phyloP scores from a whole-genome alignment of 2,888 invertebrate species.

The Drosophila anomelani region DNA sequence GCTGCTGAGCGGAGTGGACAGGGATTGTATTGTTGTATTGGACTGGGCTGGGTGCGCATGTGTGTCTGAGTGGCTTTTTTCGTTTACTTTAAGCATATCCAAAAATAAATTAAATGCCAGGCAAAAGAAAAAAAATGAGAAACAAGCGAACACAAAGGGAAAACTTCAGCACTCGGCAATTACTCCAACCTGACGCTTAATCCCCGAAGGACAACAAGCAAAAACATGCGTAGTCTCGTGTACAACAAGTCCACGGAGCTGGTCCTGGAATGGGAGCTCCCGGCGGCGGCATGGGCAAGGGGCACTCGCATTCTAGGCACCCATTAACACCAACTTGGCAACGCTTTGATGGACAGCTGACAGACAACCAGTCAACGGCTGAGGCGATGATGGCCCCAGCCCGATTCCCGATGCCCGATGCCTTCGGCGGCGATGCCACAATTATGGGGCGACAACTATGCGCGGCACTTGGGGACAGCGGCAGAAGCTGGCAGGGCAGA shows the following conservation, averaged over 20 bases:
- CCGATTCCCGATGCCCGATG: conserved; percentile 9
- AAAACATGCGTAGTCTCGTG: conserved; percentile 75
- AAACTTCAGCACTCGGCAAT: conserved; percentile 57
- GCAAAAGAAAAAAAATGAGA: conserved; percentile 49
- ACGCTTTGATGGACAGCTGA: conserved; percentile 79
- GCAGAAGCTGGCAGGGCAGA: conserved; percentile 30
- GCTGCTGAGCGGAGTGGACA: conserved; percentile 60
- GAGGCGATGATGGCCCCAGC: conserved; percentile 42
- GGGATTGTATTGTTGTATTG: conserved; percentile 13
- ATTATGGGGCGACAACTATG: conserved; percentile 80
- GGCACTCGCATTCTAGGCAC: conserved; percentile 73
- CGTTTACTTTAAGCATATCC: conserved; percentile 74
- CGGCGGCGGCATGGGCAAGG: conserved; percentile 10
- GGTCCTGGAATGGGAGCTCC: conserved; percentile 11
- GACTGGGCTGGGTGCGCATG: conserved; percentile 28
- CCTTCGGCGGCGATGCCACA: conserved; percentile 53
- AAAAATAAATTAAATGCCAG: conserved; percentile 77
- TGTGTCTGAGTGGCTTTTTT: conserved; percentile 57
- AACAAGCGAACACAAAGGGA: conserved; percentile 14
- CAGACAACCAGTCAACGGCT: conserved; percentile 70
- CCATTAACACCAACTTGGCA: conserved; percentile 78
- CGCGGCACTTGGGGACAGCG: conserved; percentile 68
- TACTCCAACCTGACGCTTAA: conserved; percentile 75
- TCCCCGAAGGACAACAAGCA: conserved; percentile 77
- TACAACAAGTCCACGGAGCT: conserved; percentile 57